phyloP scores from a whole-genome alignment of 2,888 invertebrate genomes.

The Nesidiocoris tenuis region DNA sequence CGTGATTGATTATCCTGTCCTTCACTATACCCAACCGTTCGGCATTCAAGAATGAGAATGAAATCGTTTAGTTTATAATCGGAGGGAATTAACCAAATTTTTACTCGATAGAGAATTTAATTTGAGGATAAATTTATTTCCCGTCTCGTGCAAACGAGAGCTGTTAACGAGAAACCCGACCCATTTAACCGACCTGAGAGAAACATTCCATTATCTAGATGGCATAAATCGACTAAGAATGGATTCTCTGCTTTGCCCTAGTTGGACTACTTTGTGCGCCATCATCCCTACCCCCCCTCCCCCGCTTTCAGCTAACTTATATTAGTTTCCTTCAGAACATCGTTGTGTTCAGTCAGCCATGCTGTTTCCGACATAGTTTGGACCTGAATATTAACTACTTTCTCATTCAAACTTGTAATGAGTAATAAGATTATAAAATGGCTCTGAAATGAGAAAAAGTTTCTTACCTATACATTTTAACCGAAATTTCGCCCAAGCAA shows the following conservation, averaged over 20 bases:
- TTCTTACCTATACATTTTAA: too few species aligned
- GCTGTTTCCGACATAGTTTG: constrained; percentile 38
- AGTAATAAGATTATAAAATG: constrained; percentile 21
- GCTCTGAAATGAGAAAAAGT: constrained; percentile 17
- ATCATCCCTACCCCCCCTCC: constrained; percentile 31
- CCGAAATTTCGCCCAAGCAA: too few species aligned
- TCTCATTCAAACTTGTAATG: constrained; percentile 31
- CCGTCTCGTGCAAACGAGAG: constrained; percentile 18
- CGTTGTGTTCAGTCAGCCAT: constrained; percentile 39
- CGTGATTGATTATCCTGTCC: neutral
- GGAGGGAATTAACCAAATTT: too few species aligned
- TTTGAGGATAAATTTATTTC: constrained; percentile 30
- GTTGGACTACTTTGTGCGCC: constrained; percentile 40
- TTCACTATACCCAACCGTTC: neutral
- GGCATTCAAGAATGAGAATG: neutral
- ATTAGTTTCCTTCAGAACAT: constrained; percentile 41
- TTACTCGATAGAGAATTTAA: too few species aligned
- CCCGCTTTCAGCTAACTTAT: constrained; percentile 39
- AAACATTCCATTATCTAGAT: constrained; percentile 43
- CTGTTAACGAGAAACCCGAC: constrained; percentile 33
- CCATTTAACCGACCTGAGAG: constrained; percentile 39
- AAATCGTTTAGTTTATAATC: neutral
- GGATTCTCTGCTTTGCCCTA: constrained; percentile 17
- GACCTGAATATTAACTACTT: constrained; percentile 39
- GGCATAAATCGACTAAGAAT: constrained; percentile 44